These are phyloP conservation scores for Eulemur mongoz DNA, from an alignment of 2,797 vertebrate genomes.

Conservation along the genomic window DNA sequence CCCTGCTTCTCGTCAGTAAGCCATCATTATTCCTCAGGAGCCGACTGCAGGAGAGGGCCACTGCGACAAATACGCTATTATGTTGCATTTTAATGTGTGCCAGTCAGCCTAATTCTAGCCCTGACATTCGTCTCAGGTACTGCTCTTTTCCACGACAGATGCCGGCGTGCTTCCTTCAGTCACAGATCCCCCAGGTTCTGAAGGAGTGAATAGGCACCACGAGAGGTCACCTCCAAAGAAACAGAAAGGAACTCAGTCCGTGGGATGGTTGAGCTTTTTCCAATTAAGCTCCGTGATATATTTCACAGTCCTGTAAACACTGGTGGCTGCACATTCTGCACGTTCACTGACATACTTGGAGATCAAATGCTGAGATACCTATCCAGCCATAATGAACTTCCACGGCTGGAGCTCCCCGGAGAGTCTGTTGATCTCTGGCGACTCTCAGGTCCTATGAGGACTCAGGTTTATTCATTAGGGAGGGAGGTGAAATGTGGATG, in stretches of 20 bases:
- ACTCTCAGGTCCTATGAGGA: not conserved
- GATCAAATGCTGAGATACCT: not conserved
- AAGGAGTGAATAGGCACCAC: not conserved
- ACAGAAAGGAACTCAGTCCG: not conserved
- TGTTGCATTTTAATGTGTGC: constrained; percentile 74
- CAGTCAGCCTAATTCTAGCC: constrained; percentile 57
- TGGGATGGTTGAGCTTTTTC: not conserved
- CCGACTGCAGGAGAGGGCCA: constrained; percentile 51
- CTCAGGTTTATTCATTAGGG: not conserved
- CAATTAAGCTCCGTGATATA: not conserved
- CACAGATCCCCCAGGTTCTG: not conserved
- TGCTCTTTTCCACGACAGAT: constrained; percentile 26
- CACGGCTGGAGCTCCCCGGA: not conserved
- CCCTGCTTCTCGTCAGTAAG: constrained; percentile 75
- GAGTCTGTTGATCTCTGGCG: not conserved
- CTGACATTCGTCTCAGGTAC: constrained; percentile 34
- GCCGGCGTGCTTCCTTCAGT: not conserved
- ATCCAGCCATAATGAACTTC: not conserved
- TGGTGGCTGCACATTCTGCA: not conserved
- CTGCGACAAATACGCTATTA: constrained; percentile 66
- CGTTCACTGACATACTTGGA: not conserved
- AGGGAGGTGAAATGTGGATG: not conserved
- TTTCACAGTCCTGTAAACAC: not conserved
- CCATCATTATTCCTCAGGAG: constrained; percentile 76
- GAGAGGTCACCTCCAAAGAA: not conserved